Evolutionary conservation across 2,888 invertebrate genomes (phyloP), one percentile per base, ranked within the genome.

Genomic region (Ptilodon capucinus): DNA sequence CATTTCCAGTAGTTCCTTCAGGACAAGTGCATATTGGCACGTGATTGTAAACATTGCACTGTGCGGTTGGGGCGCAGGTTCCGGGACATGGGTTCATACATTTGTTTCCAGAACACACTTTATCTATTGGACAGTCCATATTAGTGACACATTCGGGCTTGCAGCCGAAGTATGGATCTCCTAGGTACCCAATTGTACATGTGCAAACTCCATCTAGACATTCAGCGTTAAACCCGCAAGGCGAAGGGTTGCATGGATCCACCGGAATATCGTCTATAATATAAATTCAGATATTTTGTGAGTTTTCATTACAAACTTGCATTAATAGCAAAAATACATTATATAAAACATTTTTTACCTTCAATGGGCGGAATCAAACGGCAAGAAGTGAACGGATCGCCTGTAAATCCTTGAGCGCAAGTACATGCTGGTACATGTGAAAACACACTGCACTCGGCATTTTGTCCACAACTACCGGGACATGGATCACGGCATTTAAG

Each of bases 81-180:
- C 94, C 94, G 19, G 92, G 92, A 67, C 96, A 96, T 13, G 96
- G 96, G 76, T 96, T 94, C 5, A 87, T 76, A 71, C 96, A 96
- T 82, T 95, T 95, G 69, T 94, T 94, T 64, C 92, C 92, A 32
- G 94, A 91, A 74, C 97, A 97, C 43, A 96, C 94, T 68, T 91
- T 93, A 61, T 94, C 90, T 49, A 90, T 68, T 0, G 93, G 74
- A 76, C 96, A 96, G 60, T 96, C 96, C 44, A 93, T 93, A 75
- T 94, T 96, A 14, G 94, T 91, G 16, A 95, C 91, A 76, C 96
- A 96, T 86, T 96, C 96, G 1, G 96, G 96, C 57, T 94, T 92
- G 70, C 96, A 96, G 17, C 94, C 94, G 23, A 91, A 79, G 68
- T 94, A 94, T 28, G 96, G 95, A 83, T 95, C 94, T 36, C 96